Evolutionary conservation across 2,113 vertebrate genomes (phyloP).

Genomic region (Myrmecophaga tridactyla): DNA sequence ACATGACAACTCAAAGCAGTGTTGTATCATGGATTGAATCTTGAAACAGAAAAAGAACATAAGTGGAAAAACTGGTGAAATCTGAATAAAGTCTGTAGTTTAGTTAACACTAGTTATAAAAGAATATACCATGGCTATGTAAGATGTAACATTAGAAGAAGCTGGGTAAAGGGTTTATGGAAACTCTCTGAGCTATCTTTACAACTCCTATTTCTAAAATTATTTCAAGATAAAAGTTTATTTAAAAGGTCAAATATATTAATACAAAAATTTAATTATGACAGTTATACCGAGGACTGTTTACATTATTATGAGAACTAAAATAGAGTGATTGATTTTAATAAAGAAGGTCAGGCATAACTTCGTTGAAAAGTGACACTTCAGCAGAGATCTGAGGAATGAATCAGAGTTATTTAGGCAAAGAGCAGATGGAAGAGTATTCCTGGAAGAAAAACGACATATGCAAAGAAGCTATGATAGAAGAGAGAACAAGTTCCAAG

Average conservation of each 20-base stretch:
- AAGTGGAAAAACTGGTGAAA: background rate
- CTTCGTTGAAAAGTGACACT: slow-evolving; percentile 16
- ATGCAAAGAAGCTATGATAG: slow-evolving; percentile 2
- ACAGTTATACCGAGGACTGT: background rate
- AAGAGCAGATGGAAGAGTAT: slow-evolving; percentile 37
- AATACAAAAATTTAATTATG: slow-evolving; percentile 29
- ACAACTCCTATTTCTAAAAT: slow-evolving; percentile 10
- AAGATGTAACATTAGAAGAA: background rate
- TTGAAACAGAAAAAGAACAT: background rate
- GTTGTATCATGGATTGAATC: background rate
- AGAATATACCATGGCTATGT: background rate
- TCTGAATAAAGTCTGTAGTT: background rate
- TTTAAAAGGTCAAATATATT: background rate
- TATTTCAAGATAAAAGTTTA: slow-evolving; percentile 37
- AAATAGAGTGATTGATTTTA: slow-evolving; percentile 10
- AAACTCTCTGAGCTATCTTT: background rate
- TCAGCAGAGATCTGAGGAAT: background rate
- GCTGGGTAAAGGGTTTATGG: background rate
- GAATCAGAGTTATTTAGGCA: slow-evolving; percentile 9
- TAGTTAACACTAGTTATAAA: background rate
- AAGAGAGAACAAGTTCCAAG: background rate
- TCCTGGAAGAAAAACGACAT: slow-evolving; percentile 35
- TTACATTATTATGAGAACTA: background rate
- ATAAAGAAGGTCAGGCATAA: slow-evolving; percentile 31
- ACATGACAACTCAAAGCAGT: background rate